Evolutionary conservation across 1,140 invertebrate species (phyloP).

Genomic region (Heliconius hewitsoni): DNA sequence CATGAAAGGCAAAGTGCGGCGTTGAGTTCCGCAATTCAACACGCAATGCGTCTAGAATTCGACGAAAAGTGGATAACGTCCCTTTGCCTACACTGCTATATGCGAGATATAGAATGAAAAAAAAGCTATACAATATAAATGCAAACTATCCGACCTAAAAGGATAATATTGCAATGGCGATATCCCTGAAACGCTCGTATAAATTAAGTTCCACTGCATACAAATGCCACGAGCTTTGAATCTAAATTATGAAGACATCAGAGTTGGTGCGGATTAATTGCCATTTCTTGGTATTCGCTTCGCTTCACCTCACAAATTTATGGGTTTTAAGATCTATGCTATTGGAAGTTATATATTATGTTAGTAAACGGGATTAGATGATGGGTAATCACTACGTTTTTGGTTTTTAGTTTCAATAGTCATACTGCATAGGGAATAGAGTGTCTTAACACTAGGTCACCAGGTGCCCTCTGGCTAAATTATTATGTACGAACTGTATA

Average conservation of each 20-base stretch:
- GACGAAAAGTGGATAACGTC: too few species aligned
- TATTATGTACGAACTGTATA: too few species aligned
- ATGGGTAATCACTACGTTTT: not conserved
- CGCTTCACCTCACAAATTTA: not conserved
- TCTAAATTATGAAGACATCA: conserved; percentile 11
- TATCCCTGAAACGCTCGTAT: not conserved
- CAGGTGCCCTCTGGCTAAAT: too few species aligned
- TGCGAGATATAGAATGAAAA: not conserved
- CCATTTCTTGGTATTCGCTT: conserved; percentile 10
- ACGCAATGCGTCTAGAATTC: too few species aligned
- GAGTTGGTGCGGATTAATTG: conserved; percentile 10
- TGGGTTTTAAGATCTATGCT: not conserved
- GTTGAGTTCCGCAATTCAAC: too few species aligned
- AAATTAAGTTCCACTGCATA: conserved; percentile 15
- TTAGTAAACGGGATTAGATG: too few species aligned
- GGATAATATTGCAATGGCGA: not conserved
- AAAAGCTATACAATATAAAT: not conserved
- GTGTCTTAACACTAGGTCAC: too few species aligned
- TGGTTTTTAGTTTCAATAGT: too few species aligned
- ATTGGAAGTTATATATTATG: not conserved
- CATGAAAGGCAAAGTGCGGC: too few species aligned
- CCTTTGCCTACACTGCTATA: too few species aligned
- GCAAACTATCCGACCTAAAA: not conserved
- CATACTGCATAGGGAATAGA: too few species aligned
- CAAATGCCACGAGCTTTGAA: conserved; percentile 11